Evolutionary conservation across 2,113 vertebrate genomes (phyloP), one percentile per base, ranked within the genome.

Genomic region (Vombatus ursinus): DNA sequence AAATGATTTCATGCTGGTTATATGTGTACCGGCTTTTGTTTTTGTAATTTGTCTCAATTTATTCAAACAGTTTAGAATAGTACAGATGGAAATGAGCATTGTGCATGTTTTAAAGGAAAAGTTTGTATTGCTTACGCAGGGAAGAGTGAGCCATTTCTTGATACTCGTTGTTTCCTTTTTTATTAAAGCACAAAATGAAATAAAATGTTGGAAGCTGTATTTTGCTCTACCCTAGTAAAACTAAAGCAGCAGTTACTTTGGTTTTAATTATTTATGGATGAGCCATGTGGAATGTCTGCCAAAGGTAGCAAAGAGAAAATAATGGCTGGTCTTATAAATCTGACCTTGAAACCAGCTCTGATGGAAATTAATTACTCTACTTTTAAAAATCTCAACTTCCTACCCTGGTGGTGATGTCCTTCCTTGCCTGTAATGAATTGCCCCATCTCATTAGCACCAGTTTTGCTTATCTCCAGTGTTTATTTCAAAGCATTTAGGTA

Each of bases 311-410:
- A 98, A 97, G 96, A 97, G 96, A 98, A 98, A 99, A 98, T 98
- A 98, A 98, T 99, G 97, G 95, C 97, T 98, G 93, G 96, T 97
- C 97, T 98, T 98, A 97, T 98, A 98, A 95, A 98, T 98, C 98
- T 98, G 98, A 98, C 98, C 98, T 99, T 98, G 98, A 98, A 98
- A 98, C 94, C 94, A 98, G 54, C 95, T 97, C 96, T 98, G 98
- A 99, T 98, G 98, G 98, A 98, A 98, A 99, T 98, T 98, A 98
- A 98, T 98, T 98, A 98, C 95, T 90, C 48, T 14, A 97, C 96
- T 94, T 98, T 98, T 98, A 93, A 98, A 98, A 98, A 98, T 97
- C 96, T 98, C 97, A 98, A 97, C 98, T 98, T 98, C 97, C 96
- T 97, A 84, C 97, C 95, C 97, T 97, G 77, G 94, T 96, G 91